phyloP scores from a whole-genome alignment of 1,140 invertebrate genomes.

The Periplaneta americana region DNA sequence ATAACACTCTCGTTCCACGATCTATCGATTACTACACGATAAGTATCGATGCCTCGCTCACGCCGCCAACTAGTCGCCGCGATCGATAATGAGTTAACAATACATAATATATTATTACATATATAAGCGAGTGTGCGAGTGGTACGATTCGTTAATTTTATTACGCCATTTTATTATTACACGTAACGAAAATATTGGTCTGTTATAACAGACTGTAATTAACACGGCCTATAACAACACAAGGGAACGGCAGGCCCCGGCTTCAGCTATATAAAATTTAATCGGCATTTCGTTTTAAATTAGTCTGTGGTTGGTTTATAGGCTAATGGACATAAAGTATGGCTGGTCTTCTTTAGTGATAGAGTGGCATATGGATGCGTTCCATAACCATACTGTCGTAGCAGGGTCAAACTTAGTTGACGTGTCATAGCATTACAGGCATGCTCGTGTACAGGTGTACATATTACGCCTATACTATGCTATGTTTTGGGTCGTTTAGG shows the following conservation, averaged over 20 bases:
- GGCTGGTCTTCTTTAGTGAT: neutral
- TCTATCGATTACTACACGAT: neutral
- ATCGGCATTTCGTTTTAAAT: neutral
- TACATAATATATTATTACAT: neutral
- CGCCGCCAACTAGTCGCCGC: neutral
- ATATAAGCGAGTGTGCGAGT: too few relatives aligned
- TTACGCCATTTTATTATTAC: neutral
- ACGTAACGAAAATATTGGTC: neutral
- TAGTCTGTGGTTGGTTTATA: neutral
- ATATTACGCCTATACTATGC: too few relatives aligned
- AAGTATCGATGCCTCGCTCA: neutral
- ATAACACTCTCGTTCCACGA: neutral
- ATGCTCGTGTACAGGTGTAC: too few relatives aligned
- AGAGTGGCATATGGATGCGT: neutral
- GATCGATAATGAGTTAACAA: neutral
- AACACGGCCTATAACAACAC: neutral
- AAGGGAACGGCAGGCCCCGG: neutral
- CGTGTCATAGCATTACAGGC: too few relatives aligned
- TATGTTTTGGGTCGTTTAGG: too few relatives aligned
- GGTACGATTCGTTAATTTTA: neutral
- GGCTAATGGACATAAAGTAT: neutral
- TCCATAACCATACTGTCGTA: too few relatives aligned
- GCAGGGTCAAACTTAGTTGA: too few relatives aligned
- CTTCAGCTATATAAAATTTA: neutral
- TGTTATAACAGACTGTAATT: neutral